Conservation (phyloP, 1,140 invertebrate species). For the Acromyrmex heyeri region DNA sequence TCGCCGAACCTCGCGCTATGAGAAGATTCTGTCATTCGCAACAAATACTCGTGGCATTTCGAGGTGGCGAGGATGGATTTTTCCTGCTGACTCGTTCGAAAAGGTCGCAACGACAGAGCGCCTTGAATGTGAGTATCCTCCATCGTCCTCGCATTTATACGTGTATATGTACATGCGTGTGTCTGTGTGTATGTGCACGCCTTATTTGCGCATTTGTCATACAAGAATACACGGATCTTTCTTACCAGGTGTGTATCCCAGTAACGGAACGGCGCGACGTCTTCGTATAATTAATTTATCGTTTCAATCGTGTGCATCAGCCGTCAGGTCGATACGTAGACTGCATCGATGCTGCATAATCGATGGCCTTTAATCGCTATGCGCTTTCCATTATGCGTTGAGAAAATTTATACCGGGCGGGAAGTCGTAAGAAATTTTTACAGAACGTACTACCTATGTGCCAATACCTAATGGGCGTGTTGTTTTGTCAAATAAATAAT, state of each 20-base stretch:
- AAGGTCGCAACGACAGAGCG: conserved; percentile 69
- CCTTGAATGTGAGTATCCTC: conserved; percentile 33
- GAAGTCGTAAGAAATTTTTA: not conserved
- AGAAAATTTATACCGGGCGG: conserved; percentile 22
- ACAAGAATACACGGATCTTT: not conserved
- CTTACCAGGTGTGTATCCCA: conserved; percentile 33
- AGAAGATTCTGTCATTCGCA: conserved; percentile 77
- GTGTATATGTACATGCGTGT: no score
- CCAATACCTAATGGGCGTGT: not conserved
- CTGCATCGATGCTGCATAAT: conserved; percentile 26
- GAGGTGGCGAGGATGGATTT: conserved; percentile 69
- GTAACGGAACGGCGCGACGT: conserved; percentile 27
- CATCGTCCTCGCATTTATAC: not conserved
- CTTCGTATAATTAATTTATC: conserved; percentile 68
- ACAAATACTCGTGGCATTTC: conserved; percentile 74
- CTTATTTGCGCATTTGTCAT: conserved; percentile 56
- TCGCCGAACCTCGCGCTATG: conserved; percentile 38
- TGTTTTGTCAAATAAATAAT: conserved; percentile 14
- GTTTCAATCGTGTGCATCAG: conserved; percentile 21
- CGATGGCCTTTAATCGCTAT: conserved; percentile 58
- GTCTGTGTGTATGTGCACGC: not conserved
- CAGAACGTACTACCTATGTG: not conserved
- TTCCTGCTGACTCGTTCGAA: conserved; percentile 59
- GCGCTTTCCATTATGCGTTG: conserved; percentile 4
- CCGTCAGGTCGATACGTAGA: conserved; percentile 21